Percentiles rank a stretch among this genome's conserved stretches.
phyloP scores from a whole-genome alignment of 2,113 vertebrate genomes.

The Hippopotamus amphibius region DNA sequence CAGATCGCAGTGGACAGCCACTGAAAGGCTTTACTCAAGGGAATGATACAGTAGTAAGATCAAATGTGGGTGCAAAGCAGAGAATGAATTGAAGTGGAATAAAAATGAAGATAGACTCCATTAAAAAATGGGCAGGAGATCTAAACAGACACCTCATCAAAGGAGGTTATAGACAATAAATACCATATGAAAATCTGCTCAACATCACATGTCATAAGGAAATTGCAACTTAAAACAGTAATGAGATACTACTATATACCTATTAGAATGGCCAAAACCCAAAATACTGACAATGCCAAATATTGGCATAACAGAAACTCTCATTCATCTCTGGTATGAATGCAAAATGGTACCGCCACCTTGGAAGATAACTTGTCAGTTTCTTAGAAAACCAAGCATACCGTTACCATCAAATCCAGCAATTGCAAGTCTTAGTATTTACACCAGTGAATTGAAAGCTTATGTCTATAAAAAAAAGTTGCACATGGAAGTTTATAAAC shows the following conservation, averaged over 20 bases:
- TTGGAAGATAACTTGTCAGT: not conserved
- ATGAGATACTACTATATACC: not conserved
- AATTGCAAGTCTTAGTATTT: not conserved
- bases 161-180: not conserved
- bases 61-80: not conserved
- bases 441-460: not conserved
- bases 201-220: not conserved
- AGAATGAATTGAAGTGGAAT: not conserved
- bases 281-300: not conserved
- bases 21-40: not conserved
- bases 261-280: not conserved
- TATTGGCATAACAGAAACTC: not conserved
- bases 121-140: not conserved
- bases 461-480: not conserved
- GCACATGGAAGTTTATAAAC: not conserved
- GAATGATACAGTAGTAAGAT: not conserved
- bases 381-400: not conserved
- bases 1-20: not conserved
- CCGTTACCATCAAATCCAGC: not conserved
- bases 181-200: not conserved
- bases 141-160: not conserved
- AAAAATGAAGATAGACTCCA: not conserved
- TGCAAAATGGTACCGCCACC: not conserved
- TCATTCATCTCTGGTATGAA: not conserved
- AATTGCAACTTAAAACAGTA: not conserved